Evolutionary conservation across 2,888 invertebrate genomes (phyloP).

Genomic region (Aleiodes alternator): DNA sequence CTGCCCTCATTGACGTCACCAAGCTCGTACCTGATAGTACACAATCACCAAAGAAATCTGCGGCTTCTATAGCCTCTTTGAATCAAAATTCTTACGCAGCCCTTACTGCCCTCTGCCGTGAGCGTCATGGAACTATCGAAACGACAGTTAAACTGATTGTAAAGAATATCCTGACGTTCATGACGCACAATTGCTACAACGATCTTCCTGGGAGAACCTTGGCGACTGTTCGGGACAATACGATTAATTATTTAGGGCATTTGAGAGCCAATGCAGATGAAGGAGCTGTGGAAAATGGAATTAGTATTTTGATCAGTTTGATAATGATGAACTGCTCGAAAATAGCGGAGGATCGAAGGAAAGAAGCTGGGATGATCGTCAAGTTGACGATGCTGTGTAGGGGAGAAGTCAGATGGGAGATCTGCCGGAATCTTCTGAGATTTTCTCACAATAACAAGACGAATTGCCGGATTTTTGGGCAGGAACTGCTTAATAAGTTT

Average conservation of each 20-base stretch:
- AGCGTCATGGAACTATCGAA: constrained; percentile 74
- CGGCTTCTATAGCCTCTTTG: constrained; percentile 58
- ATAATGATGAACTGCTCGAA: constrained; percentile 69
- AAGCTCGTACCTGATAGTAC: constrained; percentile 64
- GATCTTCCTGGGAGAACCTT: constrained; percentile 11
- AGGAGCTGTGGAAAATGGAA: constrained; percentile 58
- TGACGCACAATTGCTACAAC: constrained; percentile 62
- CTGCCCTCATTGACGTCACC: constrained; percentile 70
- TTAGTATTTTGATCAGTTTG: constrained; percentile 66
- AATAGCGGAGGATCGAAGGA: constrained; percentile 67
- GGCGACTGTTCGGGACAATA: constrained; percentile 62
- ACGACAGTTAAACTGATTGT: constrained; percentile 71
- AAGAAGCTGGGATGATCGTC: constrained; percentile 65
- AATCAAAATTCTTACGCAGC: constrained; percentile 72
- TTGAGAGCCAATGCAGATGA: constrained; percentile 57
- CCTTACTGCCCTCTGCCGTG: constrained; percentile 70
- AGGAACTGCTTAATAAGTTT: constrained; percentile 76
- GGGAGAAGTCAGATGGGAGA: constrained; percentile 47
- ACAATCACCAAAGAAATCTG: constrained; percentile 42
- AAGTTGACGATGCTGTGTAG: constrained; percentile 62
- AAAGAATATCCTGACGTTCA: constrained; percentile 72
- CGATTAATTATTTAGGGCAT: constrained; percentile 63
- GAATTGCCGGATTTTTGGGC: constrained; percentile 75
- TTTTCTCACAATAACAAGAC: constrained; percentile 74
- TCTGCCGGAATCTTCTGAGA: constrained; percentile 57